Conservation (phyloP, 2,888 invertebrate genomes). For the Tetragonisca angustula region DNA sequence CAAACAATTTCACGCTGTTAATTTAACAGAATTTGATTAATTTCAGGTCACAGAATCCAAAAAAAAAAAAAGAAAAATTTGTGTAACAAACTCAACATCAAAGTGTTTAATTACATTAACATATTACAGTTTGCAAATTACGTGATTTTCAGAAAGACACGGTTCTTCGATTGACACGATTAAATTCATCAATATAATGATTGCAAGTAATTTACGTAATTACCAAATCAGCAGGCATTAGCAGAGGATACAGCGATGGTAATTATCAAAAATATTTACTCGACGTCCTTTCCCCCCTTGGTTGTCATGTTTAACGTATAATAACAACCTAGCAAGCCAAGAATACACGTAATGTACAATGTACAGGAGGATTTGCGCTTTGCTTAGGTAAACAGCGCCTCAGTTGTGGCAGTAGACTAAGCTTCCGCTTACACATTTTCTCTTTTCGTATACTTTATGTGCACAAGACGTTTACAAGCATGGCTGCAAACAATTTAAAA, state of each 20-base stretch:
- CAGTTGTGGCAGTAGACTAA: conserved; percentile 10
- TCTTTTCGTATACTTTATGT: conserved; percentile 16
- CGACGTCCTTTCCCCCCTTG: too few relatives aligned
- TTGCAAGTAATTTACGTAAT: background rate
- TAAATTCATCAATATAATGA: background rate
- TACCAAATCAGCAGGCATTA: background rate
- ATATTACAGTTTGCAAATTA: background rate
- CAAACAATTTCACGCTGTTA: background rate
- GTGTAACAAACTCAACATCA: too few relatives aligned
- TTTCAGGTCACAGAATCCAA: too few relatives aligned
- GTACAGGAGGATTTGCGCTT: conserved; percentile 8
- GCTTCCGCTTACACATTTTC: conserved; percentile 31
- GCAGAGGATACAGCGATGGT: background rate
- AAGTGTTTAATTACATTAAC: background rate
- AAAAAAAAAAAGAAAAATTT: too few relatives aligned
- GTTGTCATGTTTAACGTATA: background rate
- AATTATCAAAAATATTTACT: background rate
- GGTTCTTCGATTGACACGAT: background rate
- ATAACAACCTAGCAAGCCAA: background rate
- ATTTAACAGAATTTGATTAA: background rate
- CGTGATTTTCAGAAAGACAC: background rate
- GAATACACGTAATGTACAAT: background rate
- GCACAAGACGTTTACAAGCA: background rate
- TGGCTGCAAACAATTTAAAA: conserved; percentile 5
- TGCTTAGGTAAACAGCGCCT: conserved; percentile 9